Base-by-base conservation (phyloP, 2,888 invertebrate genomes). In the Blastobasis adustella region DNA sequence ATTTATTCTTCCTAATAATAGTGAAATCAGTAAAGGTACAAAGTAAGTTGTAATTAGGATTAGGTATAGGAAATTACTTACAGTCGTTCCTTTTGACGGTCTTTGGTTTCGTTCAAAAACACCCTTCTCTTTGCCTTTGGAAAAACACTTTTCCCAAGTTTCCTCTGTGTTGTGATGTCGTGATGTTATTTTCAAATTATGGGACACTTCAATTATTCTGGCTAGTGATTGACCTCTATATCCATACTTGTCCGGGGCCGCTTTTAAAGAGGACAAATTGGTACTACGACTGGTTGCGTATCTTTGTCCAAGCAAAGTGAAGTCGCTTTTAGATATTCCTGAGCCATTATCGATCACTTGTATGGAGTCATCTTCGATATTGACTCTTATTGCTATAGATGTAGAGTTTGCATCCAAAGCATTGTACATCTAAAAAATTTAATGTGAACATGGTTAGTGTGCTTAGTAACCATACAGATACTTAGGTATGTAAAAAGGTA, bases 291-390 rank as follows among this genome's bases (percentile, higher is more conserved):
- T 94, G 0, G 94, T 92, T 65, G 89, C 82, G 63, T 92, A 90
- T 58, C 91, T 90, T 59, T 84, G 74, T 9, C 93, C 95, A 47
- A 94, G 67, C 37, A 78, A 58, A 47, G 84, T 67, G 54, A 95
- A 82, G 67, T 92, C 90, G 37, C 76, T 65, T 61, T 81, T 74
- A 4, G 77, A 61, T 39, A 96, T 90, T 3, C 96, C 96, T 60
- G 58, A 62, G 2, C 95, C 95, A 83, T 95, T 94, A 70, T 96
- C 96, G 43, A 95, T 88, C 5, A 95, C 92, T 89, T 94, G 93
- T 58, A 96, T 87, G 59, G 87, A 89, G 62, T 89, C 89, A 55
- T 90, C 85, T 52, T 80, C 69, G 37, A 92, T 75, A 71, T 94
- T 84, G 37, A 95, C 71, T 65, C 94, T 86, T 49, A 95, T 86